phyloP scores from a whole-genome alignment of 64 coral and sea anemone species.

The Porites australiensis region DNA sequence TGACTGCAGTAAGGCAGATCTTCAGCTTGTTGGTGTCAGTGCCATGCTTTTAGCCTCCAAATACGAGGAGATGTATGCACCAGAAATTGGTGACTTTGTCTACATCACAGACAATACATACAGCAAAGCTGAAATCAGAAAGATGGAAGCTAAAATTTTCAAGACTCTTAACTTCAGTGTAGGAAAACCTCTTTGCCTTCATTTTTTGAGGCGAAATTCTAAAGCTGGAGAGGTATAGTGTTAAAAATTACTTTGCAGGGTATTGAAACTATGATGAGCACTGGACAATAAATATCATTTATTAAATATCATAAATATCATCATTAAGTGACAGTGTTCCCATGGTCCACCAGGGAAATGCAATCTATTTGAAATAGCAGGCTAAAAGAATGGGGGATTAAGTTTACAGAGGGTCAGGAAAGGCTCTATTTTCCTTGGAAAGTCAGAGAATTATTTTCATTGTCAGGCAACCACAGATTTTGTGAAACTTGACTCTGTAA shows the following conservation, averaged over 20 bases:
- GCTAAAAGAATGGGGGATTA: too few relatives aligned
- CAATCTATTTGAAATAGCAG: too few relatives aligned
- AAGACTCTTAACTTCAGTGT: slow-evolving; percentile 75
- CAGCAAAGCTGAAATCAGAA: slow-evolving; percentile 74
- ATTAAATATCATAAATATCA: too few relatives aligned
- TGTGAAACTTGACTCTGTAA: too few relatives aligned
- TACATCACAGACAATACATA: slow-evolving; percentile 97
- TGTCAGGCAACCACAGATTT: too few relatives aligned
- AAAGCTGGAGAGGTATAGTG: slow-evolving; percentile 84
- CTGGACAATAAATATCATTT: too few relatives aligned
- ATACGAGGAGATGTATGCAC: slow-evolving; percentile 99
- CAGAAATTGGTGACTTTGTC: slow-evolving; percentile 97
- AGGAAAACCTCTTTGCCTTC: slow-evolving; percentile 94
- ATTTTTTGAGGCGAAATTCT: slow-evolving; percentile 96
- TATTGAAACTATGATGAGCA: too few relatives aligned
- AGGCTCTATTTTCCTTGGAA: too few relatives aligned
- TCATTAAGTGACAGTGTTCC: too few relatives aligned
- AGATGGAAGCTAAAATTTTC: slow-evolving; percentile 90
- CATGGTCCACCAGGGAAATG: too few relatives aligned
- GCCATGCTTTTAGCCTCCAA: slow-evolving; percentile 97
- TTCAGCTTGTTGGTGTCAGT: slow-evolving; percentile 93
- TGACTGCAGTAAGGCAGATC: slow-evolving; percentile 59
- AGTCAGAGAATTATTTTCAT: too few relatives aligned
- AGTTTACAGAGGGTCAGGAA: too few relatives aligned
- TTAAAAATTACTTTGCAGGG: neutral